Percentiles rank a stretch among this genome's conserved stretches.
phyloP scores from a whole-genome alignment of 2,888 invertebrate genomes.

The Drosophila differens region DNA sequence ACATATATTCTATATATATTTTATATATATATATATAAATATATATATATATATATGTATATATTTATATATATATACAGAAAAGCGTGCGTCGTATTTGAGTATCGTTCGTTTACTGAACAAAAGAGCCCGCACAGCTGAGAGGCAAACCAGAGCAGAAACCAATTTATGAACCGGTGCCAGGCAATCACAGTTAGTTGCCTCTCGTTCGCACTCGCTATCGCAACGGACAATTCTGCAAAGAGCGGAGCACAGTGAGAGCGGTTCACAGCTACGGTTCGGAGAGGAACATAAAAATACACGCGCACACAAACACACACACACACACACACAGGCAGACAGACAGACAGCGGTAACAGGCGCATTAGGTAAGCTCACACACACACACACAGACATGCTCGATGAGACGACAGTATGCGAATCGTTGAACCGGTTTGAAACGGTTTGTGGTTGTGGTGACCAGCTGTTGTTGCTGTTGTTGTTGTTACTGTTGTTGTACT shows the following conservation, averaged over 20 bases:
- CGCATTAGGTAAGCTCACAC: conserved; percentile 32
- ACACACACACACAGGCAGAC: not conserved
- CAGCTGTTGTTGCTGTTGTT: not conserved
- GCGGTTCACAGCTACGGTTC: conserved; percentile 58
- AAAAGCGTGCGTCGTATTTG: conserved; percentile 52
- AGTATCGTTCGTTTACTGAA: conserved; percentile 57
- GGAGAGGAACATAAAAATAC: conserved; percentile 31
- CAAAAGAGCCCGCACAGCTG: conserved; percentile 39
- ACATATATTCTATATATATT: not conserved
- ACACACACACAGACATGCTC: conserved; percentile 14
- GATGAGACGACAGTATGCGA: conserved; percentile 13
- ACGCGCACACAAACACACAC: not conserved
- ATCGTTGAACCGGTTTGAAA: conserved; percentile 62
- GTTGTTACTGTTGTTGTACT: conserved; percentile 24
- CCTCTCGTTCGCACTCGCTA: conserved; percentile 37
- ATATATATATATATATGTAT: not conserved
- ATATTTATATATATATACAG: not conserved
- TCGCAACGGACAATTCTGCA: conserved; percentile 34
- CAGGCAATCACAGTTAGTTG: conserved; percentile 45
- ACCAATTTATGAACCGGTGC: conserved; percentile 67
- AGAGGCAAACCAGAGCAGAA: conserved; percentile 61
- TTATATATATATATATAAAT: not conserved
- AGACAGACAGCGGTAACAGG: conserved; percentile 16
- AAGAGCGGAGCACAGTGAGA: conserved; percentile 38
- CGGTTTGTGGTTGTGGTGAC: conserved; percentile 48